Percentiles rank a stretch among this genome's conserved stretches.
These are phyloP conservation scores for Premnoplex brunnescens DNA, from an alignment of 2,797 vertebrate species.

Conservation along the genomic window DNA sequence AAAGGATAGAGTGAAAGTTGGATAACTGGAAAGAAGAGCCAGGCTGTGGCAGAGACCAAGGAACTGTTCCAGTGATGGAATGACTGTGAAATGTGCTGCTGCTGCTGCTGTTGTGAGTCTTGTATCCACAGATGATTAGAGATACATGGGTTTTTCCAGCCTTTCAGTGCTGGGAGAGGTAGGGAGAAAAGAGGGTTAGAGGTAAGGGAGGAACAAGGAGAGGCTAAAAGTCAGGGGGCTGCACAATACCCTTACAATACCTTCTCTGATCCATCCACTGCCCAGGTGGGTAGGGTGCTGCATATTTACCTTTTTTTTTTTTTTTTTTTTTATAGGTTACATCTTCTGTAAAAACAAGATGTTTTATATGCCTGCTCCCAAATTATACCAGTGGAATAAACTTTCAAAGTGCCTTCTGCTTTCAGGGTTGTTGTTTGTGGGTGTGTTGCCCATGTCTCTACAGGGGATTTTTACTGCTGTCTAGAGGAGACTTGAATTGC, in stretches of 20 bases:
- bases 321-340: neutral
- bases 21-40: neutral
- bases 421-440: neutral
- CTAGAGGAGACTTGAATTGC: neutral
- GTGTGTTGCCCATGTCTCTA: rapidly evolving
- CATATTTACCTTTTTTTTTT: neutral
- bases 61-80: neutral
- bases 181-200: neutral
- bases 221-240: neutral
- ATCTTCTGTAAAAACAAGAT: neutral
- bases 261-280: neutral
- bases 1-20: neutral
- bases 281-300: neutral
- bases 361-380: neutral
- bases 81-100: neutral
- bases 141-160: neutral
- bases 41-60: neutral
- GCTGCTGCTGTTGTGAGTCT: neutral
- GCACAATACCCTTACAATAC: rapidly evolving
- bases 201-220: neutral
- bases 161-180: neutral
- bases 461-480: neutral
- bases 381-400: neutral
- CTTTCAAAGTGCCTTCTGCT: neutral
- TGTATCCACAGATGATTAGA: neutral